Evolutionary conservation across 2,113 vertebrate genomes (phyloP).

Genomic region (Cyanoderma ruficeps): DNA sequence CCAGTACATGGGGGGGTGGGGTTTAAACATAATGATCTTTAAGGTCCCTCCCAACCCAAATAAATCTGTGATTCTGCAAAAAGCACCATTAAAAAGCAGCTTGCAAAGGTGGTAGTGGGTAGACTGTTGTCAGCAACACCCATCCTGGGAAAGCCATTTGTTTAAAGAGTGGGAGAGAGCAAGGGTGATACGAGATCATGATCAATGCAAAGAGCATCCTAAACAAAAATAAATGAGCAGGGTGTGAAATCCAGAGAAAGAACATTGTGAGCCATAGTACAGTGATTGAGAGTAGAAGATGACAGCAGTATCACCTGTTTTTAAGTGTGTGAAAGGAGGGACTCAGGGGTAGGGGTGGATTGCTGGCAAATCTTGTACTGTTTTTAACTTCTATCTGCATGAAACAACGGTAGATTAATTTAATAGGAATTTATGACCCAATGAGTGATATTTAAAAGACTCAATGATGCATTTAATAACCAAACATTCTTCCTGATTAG

Average conservation of each 20-base stretch:
- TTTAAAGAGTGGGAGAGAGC: background rate
- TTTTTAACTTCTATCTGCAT: conserved; percentile 52
- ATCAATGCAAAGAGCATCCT: background rate
- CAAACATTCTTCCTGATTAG: conserved; percentile 74
- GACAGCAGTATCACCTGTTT: background rate
- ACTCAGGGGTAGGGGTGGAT: background rate
- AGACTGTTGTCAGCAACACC: background rate
- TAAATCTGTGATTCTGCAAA: background rate
- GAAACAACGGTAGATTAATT: conserved; percentile 54
- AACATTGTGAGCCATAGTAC: background rate
- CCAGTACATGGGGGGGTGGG: fast-evolving
- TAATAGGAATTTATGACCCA: conserved; percentile 73
- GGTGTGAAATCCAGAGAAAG: background rate
- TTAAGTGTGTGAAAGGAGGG: background rate
- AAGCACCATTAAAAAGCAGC: background rate
- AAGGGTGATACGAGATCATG: background rate
- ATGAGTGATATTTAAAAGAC: conserved; percentile 67
- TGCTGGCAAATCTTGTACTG: background rate
- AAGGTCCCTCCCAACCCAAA: background rate
- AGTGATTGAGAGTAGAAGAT: background rate
- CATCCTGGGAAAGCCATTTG: background rate
- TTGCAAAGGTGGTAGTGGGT: background rate
- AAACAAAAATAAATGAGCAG: background rate
- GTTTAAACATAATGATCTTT: background rate
- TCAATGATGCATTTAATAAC: conserved; percentile 73